A percentile compares a stretch with the other conserved stretches of the same genome.
Conservation (phyloP, 2,797 vertebrate species). For the Phalloptychus januarius region DNA sequence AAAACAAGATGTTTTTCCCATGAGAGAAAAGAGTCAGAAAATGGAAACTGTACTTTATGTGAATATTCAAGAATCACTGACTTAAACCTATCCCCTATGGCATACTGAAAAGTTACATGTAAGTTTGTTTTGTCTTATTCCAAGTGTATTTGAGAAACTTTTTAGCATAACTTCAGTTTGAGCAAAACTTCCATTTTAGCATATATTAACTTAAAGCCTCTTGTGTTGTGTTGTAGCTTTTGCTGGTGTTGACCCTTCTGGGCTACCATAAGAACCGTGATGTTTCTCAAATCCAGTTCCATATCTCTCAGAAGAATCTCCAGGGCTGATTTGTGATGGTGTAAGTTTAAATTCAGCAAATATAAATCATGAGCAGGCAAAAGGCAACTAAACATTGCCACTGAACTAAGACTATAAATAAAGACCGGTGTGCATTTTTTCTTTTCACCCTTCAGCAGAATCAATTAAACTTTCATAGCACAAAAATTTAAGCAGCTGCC, state of each 20-base stretch:
- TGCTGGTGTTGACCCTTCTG: background rate
- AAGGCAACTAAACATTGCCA: slow-evolving; percentile 2
- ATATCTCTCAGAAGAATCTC: background rate
- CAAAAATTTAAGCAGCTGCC: slow-evolving; percentile 13
- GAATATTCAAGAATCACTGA: too few species aligned
- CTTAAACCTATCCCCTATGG: too few species aligned
- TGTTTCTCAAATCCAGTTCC: background rate
- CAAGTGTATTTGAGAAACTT: background rate
- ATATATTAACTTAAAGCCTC: background rate
- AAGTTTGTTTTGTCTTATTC: too few species aligned
- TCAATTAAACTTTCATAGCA: slow-evolving; percentile 25
- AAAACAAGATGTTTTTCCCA: too few species aligned
- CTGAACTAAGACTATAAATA: background rate
- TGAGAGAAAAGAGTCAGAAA: too few species aligned
- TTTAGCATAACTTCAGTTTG: background rate
- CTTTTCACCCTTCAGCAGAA: slow-evolving; percentile 8
- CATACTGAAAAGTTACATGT: too few species aligned
- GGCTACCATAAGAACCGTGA: background rate
- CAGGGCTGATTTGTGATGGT: too few species aligned
- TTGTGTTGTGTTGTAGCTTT: background rate
- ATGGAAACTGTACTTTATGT: too few species aligned
- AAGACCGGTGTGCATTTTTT: background rate
- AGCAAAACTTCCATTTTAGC: background rate
- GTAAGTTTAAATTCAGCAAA: background rate
- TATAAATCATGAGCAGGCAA: background rate